These are phyloP conservation scores for Brachionus paranguensis DNA, from an alignment of 1,140 invertebrate species.

Conservation along the genomic window DNA sequence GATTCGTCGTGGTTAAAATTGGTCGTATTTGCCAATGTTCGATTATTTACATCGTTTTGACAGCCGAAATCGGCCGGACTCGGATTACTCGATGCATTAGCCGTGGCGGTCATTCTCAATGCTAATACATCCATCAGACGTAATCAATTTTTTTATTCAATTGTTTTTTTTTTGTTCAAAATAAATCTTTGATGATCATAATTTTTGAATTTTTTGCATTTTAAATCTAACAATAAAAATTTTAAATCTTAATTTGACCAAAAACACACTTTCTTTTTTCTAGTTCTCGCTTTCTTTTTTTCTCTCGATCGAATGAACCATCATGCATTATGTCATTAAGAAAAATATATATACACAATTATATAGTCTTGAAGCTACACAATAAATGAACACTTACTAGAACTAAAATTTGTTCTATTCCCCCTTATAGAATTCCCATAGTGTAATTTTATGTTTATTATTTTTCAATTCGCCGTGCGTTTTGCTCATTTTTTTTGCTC, in stretches of 20 bases:
- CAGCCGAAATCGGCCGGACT: background rate
- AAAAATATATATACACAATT: constrained; percentile 21
- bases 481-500: background rate
- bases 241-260: constrained; percentile 1
- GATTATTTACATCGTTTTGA: constrained; percentile 4
- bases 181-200: background rate
- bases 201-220: background rate
- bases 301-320: background rate
- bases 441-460: background rate
- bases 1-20: constrained; percentile 1
- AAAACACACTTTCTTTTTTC: background rate
- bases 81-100: background rate
- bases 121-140: constrained; percentile 21
- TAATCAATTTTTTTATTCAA: background rate
- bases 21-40: constrained; percentile 17
- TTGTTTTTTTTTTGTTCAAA: background rate
- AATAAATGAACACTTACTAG: constrained; percentile 7
- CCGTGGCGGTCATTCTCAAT: constrained; percentile 10
- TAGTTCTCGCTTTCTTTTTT: background rate
- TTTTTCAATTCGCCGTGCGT: background rate
- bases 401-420: background rate
- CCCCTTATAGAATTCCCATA: background rate
- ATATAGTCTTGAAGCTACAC: constrained; percentile 12
- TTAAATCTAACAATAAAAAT: constrained; percentile 3
- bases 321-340: constrained; percentile 17